These are phyloP conservation scores for Bathynomus jamesi DNA, from an alignment of 1,140 invertebrate species.

Conservation along the genomic window DNA sequence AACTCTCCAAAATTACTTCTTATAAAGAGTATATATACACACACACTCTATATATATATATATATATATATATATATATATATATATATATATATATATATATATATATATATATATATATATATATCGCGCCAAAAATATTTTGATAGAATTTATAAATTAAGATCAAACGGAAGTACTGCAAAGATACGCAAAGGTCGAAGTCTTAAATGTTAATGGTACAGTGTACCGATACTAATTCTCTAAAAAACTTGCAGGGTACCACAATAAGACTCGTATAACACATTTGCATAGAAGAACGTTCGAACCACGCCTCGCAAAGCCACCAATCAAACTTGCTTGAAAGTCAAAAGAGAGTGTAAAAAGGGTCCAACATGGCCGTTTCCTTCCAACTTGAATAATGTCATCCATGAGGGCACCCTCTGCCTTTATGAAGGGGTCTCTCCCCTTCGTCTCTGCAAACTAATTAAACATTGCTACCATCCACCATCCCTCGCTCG, in stretches of 20 bases:
- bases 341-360: not conserved
- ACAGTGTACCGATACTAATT: too few relatives aligned
- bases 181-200: too few relatives aligned
- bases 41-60: constrained; percentile 5
- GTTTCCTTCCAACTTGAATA: not conserved
- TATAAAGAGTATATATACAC: not conserved
- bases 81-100: not conserved
- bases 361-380: not conserved
- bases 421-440: not conserved
- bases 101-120: not conserved
- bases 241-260: too few relatives aligned
- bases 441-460: not conserved
- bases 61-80: constrained; percentile 7
- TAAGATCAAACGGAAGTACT: not conserved
- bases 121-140: not conserved
- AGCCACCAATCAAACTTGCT: not conserved
- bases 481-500: not conserved
- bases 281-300: not conserved
- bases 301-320: not conserved
- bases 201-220: too few relatives aligned
- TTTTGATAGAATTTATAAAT: not conserved
- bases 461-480: not conserved
- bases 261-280: not conserved
- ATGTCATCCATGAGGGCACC: not conserved
- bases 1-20: too few relatives aligned